phyloP scores from a whole-genome alignment of 2,113 vertebrate species.

The Cynoglossus semilaevis region DNA sequence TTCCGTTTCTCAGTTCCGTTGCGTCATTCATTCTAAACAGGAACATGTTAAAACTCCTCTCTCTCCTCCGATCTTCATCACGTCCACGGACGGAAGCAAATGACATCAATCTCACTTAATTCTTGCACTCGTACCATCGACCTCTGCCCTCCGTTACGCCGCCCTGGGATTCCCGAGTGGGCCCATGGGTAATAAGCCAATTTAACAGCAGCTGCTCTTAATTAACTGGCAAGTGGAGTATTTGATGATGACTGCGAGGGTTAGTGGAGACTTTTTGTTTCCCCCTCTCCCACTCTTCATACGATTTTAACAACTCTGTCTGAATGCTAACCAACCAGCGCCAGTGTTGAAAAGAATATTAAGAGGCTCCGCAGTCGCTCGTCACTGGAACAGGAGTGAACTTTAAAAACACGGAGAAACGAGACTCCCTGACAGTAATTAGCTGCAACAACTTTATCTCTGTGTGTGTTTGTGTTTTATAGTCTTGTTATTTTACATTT shows the following conservation, averaged over 20 bases:
- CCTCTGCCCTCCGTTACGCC: slow-evolving; percentile 34
- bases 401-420: too few relatives aligned
- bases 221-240: slow-evolving; percentile 42
- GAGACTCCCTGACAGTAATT: too few relatives aligned
- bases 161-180: slow-evolving; percentile 21
- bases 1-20: too few relatives aligned
- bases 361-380: neutral
- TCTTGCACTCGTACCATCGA: slow-evolving; percentile 6
- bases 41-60: slow-evolving; percentile 8
- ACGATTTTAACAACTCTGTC: neutral
- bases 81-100: slow-evolving; percentile 38
- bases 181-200: slow-evolving; percentile 35
- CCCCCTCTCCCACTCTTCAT: too few relatives aligned
- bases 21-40: too few relatives aligned
- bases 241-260: slow-evolving; percentile 36
- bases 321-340: slow-evolving; percentile 25
- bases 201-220: slow-evolving; percentile 40
- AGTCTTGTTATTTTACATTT: too few relatives aligned
- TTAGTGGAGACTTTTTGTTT: slow-evolving; percentile 2
- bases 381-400: too few relatives aligned
- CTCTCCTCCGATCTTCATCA: slow-evolving; percentile 6
- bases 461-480: too few relatives aligned
- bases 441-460: too few relatives aligned
- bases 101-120: slow-evolving; percentile 54
- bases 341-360: slow-evolving; percentile 1